Evolutionary conservation across 2,797 vertebrate genomes (phyloP), one percentile per base, ranked within the genome.

Genomic region (Aselliscus stoliczkanus): DNA sequence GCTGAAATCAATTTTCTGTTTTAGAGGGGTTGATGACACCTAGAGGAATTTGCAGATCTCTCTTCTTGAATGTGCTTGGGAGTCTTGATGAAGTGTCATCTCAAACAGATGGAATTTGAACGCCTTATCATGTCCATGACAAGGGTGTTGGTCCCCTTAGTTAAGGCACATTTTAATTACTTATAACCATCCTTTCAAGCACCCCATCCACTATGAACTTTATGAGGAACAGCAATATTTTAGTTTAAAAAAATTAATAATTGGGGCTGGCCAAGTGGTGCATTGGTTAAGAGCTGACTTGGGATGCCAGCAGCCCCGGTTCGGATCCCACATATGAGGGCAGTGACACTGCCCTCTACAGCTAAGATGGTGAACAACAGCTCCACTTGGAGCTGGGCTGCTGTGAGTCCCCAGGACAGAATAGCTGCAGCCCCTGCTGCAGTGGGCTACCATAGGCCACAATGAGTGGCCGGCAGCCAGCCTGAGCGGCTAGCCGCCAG

Each of bases 1-100:
- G 84, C 87, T 97, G 87, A 98, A 98, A 98, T 98, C 97, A 98
- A 97, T 98, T 97, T 97, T 92, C 94, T 96, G 83, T 95, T 97
- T 97, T 91, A 96, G 93, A 96, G 89, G 93, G 85, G 76, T 80
- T 96, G 97, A 86, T 96, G 97, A 95, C 90, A 93, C 86, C 76
- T 86, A 84, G 27, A 81, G 93, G 97, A 97, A 97, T 89, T 93
- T 97, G 82, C 84, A 95, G 96, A 97, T 73, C 93, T 98, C 95
- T 97, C 34, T 9, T 91, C 94, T 94, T 97, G 95, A 80, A 93
- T 94, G 75, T 44, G 50, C 95, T 95, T 84, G 34, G 67, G 81
- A 88, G 62, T 70, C 72, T 34, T 34, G 54, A n/a, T 83, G 34
- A 92, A 88, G 47, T 76, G 54, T 81, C 80, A 75, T 94, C 15